These are phyloP conservation scores for Lordiphosa andalusiaca DNA, from an alignment of 2,888 invertebrate species.

Conservation along the genomic window DNA sequence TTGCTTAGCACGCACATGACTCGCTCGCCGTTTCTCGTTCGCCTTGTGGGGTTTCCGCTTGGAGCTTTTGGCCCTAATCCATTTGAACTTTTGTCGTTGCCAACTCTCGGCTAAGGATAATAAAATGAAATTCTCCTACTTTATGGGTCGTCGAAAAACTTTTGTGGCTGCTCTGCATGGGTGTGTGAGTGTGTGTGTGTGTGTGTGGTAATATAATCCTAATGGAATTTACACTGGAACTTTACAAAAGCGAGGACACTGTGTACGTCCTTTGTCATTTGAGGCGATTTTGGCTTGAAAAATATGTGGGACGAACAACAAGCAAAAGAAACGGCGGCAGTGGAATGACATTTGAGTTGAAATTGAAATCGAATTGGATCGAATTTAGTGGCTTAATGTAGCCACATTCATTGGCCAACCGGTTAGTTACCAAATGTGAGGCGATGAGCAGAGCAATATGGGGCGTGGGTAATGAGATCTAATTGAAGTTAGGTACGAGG, in stretches of 20 bases:
- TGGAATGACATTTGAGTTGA: slow-evolving; percentile 8
- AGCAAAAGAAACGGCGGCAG: slow-evolving; percentile 1
- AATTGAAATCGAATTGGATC: background rate
- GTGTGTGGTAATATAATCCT: slow-evolving; percentile 69
- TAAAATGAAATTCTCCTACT: slow-evolving; percentile 62
- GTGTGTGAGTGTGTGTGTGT: slow-evolving; percentile 22
- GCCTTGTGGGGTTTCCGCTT: slow-evolving; percentile 62
- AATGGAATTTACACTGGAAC: slow-evolving; percentile 74
- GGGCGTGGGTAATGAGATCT: no score
- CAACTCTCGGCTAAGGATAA: slow-evolving; percentile 68
- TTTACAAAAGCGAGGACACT: slow-evolving; percentile 48
- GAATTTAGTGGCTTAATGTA: background rate
- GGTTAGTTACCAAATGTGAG: no score
- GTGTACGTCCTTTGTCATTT: slow-evolving; percentile 51
- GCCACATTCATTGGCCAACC: no score
- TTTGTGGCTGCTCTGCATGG: slow-evolving; percentile 55
- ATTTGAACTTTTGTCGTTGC: slow-evolving; percentile 58
- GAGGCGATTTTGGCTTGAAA: slow-evolving; percentile 4
- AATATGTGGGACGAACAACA: slow-evolving; percentile 4
- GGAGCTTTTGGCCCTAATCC: slow-evolving; percentile 65
- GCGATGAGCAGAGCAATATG: no score
- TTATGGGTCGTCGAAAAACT: slow-evolving; percentile 59
- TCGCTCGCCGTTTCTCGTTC: background rate
- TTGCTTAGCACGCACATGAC: slow-evolving; percentile 61
- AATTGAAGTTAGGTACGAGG: no score